Evolutionary conservation across 23 tunicate genomes (phyloP).

Genomic region (Diplosoma virens): DNA sequence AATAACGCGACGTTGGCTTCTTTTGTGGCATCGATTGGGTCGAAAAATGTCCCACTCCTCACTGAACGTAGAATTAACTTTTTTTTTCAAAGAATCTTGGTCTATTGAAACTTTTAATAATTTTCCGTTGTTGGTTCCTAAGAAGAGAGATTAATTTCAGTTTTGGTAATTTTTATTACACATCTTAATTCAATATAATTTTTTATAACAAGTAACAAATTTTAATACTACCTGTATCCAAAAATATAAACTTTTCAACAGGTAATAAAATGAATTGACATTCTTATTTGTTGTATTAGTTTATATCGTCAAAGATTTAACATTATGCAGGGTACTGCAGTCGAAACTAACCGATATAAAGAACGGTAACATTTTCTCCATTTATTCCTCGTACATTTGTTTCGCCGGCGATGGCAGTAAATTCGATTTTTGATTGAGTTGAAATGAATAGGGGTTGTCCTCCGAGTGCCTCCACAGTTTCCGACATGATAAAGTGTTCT

Average conservation of each 20-base stretch:
- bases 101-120: slow-evolving; percentile 4
- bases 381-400: neutral
- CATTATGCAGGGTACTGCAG: too few relatives aligned
- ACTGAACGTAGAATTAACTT: neutral
- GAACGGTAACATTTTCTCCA: slow-evolving; percentile 29
- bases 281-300: too few relatives aligned
- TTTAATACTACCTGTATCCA: too few relatives aligned
- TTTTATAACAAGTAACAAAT: too few relatives aligned
- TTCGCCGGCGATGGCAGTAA: slow-evolving; percentile 66
- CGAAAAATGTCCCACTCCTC: slow-evolving; percentile 23
- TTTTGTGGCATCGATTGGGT: neutral
- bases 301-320: too few relatives aligned
- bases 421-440: slow-evolving; percentile 34
- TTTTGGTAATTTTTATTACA: too few relatives aligned
- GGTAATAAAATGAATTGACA: too few relatives aligned
- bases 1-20: too few relatives aligned
- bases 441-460: slow-evolving; percentile 46
- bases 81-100: neutral
- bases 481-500: slow-evolving; percentile 62
- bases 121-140: slow-evolving; percentile 19
- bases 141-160: neutral
- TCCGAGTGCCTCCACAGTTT: slow-evolving; percentile 37
- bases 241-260: too few relatives aligned
- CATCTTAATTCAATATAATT: too few relatives aligned
- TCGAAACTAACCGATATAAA: slow-evolving; percentile 58